These are phyloP conservation scores for Aphodius sticticus DNA, from an alignment of 2,888 invertebrate genomes.

Conservation along the genomic window DNA sequence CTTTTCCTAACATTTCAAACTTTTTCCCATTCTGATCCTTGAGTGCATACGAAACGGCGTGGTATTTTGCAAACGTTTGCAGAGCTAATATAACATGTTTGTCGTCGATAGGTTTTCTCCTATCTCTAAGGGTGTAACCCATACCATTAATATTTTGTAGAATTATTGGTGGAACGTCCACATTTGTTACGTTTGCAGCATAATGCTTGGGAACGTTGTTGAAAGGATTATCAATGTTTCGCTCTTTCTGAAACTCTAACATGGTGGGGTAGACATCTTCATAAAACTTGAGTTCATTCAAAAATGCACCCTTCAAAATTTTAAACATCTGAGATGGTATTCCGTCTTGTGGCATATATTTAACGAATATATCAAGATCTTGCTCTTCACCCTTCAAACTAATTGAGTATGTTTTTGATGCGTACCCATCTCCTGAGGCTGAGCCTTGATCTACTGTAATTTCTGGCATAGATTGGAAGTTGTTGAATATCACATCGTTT, in stretches of 20 bases:
- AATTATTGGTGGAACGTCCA: constrained; percentile 7
- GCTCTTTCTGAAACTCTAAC: constrained; percentile 4
- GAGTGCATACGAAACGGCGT: constrained; percentile 68
- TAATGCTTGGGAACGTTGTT: constrained; percentile 27
- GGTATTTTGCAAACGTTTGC: constrained; percentile 60
- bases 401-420: constrained; percentile 14
- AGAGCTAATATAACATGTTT: constrained; percentile 53
- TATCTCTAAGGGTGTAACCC: constrained; percentile 54
- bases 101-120: constrained; percentile 56
- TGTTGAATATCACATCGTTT: background rate
- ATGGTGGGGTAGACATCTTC: constrained; percentile 9
- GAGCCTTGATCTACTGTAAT: background rate
- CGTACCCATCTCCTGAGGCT: constrained; percentile 7
- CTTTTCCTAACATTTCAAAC: constrained; percentile 54
- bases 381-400: background rate
- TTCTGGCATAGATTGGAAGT: background rate
- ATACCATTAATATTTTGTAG: constrained; percentile 54
- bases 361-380: background rate
- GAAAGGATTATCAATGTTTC: constrained; percentile 24
- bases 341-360: constrained; percentile 10
- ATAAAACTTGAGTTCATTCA: constrained; percentile 11
- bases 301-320: background rate
- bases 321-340: background rate
- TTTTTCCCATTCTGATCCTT: constrained; percentile 63
- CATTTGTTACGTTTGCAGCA: constrained; percentile 32